Evolutionary conservation across 1,140 invertebrate species (phyloP).

Genomic region (Oscheius sp.): DNA sequence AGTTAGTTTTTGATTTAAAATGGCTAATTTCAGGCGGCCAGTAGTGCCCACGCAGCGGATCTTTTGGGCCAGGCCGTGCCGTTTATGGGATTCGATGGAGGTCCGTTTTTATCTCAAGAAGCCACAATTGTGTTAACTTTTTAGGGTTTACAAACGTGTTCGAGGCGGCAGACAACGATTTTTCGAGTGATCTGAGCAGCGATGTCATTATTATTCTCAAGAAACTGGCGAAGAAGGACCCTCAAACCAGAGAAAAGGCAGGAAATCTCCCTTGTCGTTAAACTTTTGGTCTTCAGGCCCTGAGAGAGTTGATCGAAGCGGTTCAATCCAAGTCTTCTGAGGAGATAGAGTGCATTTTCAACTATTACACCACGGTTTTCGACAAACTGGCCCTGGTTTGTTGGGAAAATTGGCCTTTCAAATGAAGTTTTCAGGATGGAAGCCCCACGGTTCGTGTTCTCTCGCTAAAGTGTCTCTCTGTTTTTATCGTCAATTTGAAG

Average conservation of each 20-base stretch:
- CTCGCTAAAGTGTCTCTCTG: background rate
- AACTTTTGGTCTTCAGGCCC: background rate
- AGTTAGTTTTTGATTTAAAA: background rate
- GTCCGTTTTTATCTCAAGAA: background rate
- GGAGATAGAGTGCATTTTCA: background rate
- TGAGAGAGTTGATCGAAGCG: constrained; percentile 5
- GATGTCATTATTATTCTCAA: constrained; percentile 23
- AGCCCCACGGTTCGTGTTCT: constrained; percentile 21
- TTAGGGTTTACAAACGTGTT: background rate
- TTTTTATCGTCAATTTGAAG: constrained; percentile 6
- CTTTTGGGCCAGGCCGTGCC: background rate
- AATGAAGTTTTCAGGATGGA: background rate
- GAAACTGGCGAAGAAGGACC: constrained; percentile 32
- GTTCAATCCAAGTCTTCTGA: background rate
- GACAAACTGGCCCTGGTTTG: background rate
- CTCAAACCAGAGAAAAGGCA: constrained; percentile 30
- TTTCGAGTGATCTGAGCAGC: constrained; percentile 4
- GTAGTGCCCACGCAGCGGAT: constrained; percentile 9
- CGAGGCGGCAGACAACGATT: constrained; percentile 4
- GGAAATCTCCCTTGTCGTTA: background rate
- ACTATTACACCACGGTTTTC: background rate
- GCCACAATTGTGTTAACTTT: background rate
- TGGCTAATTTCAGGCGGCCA: constrained; percentile 12
- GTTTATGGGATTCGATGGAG: constrained; percentile 1
- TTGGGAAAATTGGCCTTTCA: background rate